A percentile compares a stretch with the other conserved stretches of the same genome.
phyloP scores from a whole-genome alignment of 1,140 invertebrate genomes.

The Musca vetustissima region DNA sequence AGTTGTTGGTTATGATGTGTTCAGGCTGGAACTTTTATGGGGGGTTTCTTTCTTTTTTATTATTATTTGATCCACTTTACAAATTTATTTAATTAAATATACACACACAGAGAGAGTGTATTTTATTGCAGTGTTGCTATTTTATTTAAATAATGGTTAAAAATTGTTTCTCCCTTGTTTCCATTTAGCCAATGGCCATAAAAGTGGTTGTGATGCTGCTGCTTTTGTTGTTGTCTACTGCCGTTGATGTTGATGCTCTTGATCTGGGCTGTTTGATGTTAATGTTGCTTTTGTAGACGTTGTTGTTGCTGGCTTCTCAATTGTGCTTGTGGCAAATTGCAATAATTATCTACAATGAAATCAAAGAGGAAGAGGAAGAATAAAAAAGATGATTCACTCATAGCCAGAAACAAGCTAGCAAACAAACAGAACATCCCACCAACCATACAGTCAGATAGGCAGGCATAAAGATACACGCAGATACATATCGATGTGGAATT shows the following conservation, averaged over 20 bases:
- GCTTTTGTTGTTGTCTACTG: background rate
- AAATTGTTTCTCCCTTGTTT: conserved; percentile 17
- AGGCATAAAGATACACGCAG: background rate
- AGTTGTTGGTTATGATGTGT: background rate
- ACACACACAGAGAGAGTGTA: background rate
- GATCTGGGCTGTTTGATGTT: background rate
- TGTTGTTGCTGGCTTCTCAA: background rate
- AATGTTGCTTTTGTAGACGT: background rate
- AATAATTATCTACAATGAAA: conserved; percentile 21
- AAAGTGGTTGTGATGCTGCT: background rate
- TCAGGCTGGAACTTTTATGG: background rate
- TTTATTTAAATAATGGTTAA: conserved; percentile 7
- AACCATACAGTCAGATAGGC: background rate
- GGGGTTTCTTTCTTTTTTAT: too few relatives aligned
- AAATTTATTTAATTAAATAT: conserved; percentile 21
- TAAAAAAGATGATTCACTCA: background rate
- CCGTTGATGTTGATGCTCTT: background rate
- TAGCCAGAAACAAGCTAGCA: background rate
- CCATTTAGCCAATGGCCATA: conserved; percentile 12
- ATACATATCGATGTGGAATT: background rate
- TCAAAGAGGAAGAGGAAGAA: background rate
- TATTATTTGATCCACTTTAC: conserved; percentile 17
- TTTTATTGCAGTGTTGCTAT: background rate
- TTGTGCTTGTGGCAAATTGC: conserved; percentile 8
- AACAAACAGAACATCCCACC: background rate